Percentiles rank a stretch among this genome's conserved stretches.
Conservation (phyloP, 92 coral and sea anemone genomes). For the Porites divaricata region DNA sequence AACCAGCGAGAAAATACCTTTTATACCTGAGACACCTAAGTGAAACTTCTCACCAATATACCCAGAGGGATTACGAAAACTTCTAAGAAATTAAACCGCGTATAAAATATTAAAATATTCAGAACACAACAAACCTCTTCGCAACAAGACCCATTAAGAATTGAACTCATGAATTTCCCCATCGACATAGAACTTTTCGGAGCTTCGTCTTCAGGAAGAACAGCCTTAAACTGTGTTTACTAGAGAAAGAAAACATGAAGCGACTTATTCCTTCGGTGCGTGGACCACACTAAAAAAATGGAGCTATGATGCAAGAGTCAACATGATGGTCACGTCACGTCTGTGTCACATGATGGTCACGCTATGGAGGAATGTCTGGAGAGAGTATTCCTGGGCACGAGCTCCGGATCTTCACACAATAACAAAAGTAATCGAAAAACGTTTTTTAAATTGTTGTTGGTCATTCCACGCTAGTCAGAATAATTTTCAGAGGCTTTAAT, state of each 20-base stretch:
- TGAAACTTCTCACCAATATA: too few species aligned
- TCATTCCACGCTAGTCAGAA: too few species aligned
- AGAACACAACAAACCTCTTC: slow-evolving; percentile 16
- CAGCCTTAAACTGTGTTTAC: too few species aligned
- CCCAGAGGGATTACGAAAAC: too few species aligned
- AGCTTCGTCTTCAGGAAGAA: not conserved
- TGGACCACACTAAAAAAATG: not conserved
- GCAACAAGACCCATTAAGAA: slow-evolving; percentile 25
- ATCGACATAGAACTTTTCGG: not conserved
- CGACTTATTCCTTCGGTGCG: not conserved
- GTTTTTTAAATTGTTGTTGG: too few species aligned
- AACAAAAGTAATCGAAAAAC: too few species aligned
- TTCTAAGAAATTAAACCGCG: too few species aligned
- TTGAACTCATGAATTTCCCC: slow-evolving; percentile 18
- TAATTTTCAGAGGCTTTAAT: too few species aligned
- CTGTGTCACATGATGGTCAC: slow-evolving; percentile 24
- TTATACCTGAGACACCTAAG: too few species aligned
- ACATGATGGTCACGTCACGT: not conserved
- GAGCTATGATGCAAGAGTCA: not conserved
- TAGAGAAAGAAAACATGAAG: not conserved
- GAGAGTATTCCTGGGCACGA: not conserved
- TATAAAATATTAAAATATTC: not conserved
- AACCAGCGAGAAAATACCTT: too few species aligned
- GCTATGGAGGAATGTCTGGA: not conserved
- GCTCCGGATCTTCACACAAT: too few species aligned